Percentiles rank a stretch among this genome's conserved stretches.
These are phyloP conservation scores for Vidua chalybeata DNA, from an alignment of 2,113 vertebrate genomes.

Conservation along the genomic window DNA sequence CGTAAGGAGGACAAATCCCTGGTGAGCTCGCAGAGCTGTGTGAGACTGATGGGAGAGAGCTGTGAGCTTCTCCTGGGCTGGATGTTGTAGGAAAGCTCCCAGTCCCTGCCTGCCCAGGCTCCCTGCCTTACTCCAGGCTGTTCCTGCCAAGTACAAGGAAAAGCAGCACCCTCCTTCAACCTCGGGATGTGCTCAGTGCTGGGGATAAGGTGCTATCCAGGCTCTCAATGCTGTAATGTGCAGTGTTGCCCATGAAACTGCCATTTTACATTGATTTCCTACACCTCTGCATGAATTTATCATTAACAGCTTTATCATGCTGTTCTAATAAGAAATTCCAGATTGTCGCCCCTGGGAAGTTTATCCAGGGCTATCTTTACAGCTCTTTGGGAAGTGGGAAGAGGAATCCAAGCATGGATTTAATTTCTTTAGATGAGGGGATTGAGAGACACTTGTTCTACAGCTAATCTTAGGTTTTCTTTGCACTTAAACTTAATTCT, in stretches of 20 bases:
- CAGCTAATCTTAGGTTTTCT: not conserved
- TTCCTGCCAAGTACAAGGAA: not conserved
- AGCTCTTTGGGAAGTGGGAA: not conserved
- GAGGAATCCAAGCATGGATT: not conserved
- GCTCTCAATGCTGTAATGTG: not conserved
- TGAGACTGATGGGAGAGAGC: not conserved
- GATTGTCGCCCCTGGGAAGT: not conserved
- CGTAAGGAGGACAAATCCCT: not conserved
- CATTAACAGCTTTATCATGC: not conserved
- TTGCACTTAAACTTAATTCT: not conserved
- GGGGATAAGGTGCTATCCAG: not conserved
- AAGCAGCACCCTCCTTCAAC: not conserved
- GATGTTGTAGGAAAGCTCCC: not conserved
- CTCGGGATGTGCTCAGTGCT: accelerated
- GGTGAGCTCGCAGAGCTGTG: accelerated
- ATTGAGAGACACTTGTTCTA: not conserved
- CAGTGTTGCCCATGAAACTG: not conserved
- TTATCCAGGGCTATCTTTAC: not conserved
- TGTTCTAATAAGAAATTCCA: not conserved
- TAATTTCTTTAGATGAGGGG: not conserved
- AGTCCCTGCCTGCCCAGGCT: not conserved
- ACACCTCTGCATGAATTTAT: not conserved
- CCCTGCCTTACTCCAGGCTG: not conserved
- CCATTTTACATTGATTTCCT: slow-evolving; percentile 3
- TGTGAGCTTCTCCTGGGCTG: not conserved